A percentile compares a stretch with the other conserved stretches of the same genome.
These are phyloP conservation scores for Porites australiensis DNA, from an alignment of 64 coral and sea anemone genomes.

Conservation along the genomic window DNA sequence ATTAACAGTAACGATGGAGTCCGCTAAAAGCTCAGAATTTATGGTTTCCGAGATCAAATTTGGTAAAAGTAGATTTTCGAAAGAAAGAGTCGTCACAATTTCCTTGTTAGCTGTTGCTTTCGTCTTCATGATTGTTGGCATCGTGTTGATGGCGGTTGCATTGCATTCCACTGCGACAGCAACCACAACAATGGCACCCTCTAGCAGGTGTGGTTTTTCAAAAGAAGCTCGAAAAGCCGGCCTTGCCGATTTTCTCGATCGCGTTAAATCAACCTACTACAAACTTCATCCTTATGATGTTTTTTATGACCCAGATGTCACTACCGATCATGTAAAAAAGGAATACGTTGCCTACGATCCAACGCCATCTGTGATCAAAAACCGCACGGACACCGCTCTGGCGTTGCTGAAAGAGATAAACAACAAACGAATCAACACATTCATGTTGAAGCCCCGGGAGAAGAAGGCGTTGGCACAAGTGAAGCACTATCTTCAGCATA, in stretches of 20 bases:
- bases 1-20: no score
- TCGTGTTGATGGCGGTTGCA: constrained; percentile 68
- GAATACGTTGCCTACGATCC: constrained; percentile 77
- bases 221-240: constrained; percentile 72
- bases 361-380: constrained; percentile 51
- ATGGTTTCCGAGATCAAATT: not conserved
- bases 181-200: not conserved
- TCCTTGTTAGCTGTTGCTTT: constrained; percentile 26
- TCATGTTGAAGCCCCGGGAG: constrained; percentile 82
- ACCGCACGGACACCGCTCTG: constrained; percentile 72
- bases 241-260: constrained; percentile 66
- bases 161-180: no score
- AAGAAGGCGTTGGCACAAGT: constrained; percentile 79
- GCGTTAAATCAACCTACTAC: constrained; percentile 65
- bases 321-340: not conserved
- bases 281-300: constrained; percentile 69
- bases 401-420: constrained; percentile 63
- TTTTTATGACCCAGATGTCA: constrained; percentile 65
- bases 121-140: constrained; percentile 58
- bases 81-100: constrained; percentile 32
- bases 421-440: constrained; percentile 1
- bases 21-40: not conserved
- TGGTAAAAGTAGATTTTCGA: not conserved
- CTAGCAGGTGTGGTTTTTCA: constrained; percentile 46
- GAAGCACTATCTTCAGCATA: constrained; percentile 85